Evolutionary conservation across 1,140 invertebrate genomes (phyloP).

Genomic region (Hyposmocoma kahamanoa): DNA sequence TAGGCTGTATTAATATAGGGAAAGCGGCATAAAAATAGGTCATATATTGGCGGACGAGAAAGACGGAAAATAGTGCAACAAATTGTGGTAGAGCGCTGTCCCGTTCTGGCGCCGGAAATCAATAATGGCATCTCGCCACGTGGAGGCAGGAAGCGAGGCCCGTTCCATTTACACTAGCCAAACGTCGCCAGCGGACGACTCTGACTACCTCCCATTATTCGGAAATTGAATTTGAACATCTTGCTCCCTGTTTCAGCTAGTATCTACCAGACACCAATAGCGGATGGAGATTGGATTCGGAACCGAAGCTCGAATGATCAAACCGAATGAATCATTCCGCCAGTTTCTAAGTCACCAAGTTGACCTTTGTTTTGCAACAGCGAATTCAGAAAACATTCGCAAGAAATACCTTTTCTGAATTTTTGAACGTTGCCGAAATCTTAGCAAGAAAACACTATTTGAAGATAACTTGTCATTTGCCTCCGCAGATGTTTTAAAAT

Average conservation of each 20-base stretch:
- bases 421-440: background rate
- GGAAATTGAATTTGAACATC: conserved; percentile 22
- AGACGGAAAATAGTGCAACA: conserved; percentile 70
- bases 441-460: too few relatives aligned
- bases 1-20: conserved; percentile 69
- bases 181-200: conserved; percentile 38
- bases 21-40: conserved; percentile 72
- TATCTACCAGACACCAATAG: conserved; percentile 1
- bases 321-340: conserved; percentile 1
- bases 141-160: conserved; percentile 45
- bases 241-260: conserved; percentile 9
- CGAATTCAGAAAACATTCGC: background rate
- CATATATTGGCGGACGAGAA: conserved; percentile 67
- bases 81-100: conserved; percentile 63
- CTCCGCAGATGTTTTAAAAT: too few relatives aligned
- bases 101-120: conserved; percentile 64
- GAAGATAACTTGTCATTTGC: too few relatives aligned
- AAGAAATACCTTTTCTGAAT: background rate
- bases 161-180: conserved; percentile 56
- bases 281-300: conserved; percentile 20
- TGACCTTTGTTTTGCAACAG: background rate
- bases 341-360: background rate
- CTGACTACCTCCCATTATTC: conserved; percentile 18
- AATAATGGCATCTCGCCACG: conserved; percentile 70
- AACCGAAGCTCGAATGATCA: background rate